phyloP scores from a whole-genome alignment of 2,888 invertebrate species.

The Geophilus truncorum region DNA sequence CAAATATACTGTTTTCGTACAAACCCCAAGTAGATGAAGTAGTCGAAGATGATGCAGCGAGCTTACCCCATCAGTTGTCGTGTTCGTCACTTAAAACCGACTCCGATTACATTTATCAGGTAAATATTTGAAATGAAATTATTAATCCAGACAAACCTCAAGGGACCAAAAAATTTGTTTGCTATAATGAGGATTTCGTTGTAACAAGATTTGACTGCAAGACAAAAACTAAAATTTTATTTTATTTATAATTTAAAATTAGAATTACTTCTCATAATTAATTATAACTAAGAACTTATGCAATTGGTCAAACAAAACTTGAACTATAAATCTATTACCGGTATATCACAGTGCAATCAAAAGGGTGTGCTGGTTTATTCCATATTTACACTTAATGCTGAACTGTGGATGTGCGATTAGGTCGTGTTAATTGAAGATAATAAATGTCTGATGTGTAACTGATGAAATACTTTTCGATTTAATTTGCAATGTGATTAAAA shows the following conservation, averaged over 20 bases:
- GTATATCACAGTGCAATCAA: not conserved
- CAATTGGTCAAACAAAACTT: no score
- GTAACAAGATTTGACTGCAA: no score
- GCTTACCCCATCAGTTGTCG: conserved; percentile 68
- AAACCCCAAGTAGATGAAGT: conserved; percentile 73
- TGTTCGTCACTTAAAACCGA: conserved; percentile 68
- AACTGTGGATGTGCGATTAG: not conserved
- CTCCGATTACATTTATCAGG: conserved; percentile 70
- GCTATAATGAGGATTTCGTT: no score
- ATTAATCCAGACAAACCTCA: no score
- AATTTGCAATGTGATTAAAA: not conserved
- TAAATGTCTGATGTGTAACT: no score
- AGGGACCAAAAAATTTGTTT: no score
- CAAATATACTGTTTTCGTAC: conserved; percentile 71
- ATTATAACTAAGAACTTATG: no score
- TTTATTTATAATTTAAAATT: no score
- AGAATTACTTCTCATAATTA: no score
- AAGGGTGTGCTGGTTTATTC: not conserved
- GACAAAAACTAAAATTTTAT: no score
- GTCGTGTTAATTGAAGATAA: not conserved
- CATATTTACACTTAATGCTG: not conserved
- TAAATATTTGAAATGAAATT: no score
- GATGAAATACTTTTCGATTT: no score
- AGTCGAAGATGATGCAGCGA: conserved; percentile 68
- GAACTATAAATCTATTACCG: not conserved